Percentiles rank a stretch among this genome's conserved stretches.
Conservation (phyloP, 2,888 invertebrate genomes). For the Harpagoxenus sublaevis region DNA sequence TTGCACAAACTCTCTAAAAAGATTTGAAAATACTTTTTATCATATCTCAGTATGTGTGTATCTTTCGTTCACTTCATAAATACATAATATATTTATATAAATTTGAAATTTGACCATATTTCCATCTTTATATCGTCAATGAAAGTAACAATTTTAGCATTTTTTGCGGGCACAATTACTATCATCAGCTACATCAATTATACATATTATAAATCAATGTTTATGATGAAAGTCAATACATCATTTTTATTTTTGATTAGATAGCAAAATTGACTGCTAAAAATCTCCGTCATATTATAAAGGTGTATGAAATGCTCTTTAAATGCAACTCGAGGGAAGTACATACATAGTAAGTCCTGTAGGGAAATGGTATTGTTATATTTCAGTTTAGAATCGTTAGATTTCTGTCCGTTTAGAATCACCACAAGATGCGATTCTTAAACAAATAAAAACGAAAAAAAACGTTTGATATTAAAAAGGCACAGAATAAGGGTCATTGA, state of each 20-base stretch:
- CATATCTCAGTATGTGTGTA: background rate
- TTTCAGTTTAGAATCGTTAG: slow-evolving; percentile 14
- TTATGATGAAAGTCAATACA: background rate
- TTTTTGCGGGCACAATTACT: background rate
- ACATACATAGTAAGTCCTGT: background rate
- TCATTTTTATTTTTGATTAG: slow-evolving; percentile 20
- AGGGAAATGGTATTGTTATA: slow-evolving; percentile 8
- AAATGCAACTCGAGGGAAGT: slow-evolving; percentile 31
- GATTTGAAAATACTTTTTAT: background rate
- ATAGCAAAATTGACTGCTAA: slow-evolving; percentile 27
- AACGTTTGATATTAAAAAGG: slow-evolving; percentile 42
- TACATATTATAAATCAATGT: slow-evolving; percentile 2
- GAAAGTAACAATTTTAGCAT: background rate
- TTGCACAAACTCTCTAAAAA: background rate
- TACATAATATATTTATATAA: background rate
- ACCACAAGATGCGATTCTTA: background rate
- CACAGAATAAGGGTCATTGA: slow-evolving; percentile 41
- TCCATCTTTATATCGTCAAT: background rate
- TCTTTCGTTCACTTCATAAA: background rate
- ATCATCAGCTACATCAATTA: slow-evolving; percentile 13
- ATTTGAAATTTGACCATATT: background rate
- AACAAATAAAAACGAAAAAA: slow-evolving; percentile 12
- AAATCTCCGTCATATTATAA: slow-evolving; percentile 18
- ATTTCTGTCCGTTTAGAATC: slow-evolving; percentile 12
- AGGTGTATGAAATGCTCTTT: slow-evolving; percentile 34